Base-by-base conservation (phyloP, 2,113 vertebrate species). In the Eolophus roseicapilla region DNA sequence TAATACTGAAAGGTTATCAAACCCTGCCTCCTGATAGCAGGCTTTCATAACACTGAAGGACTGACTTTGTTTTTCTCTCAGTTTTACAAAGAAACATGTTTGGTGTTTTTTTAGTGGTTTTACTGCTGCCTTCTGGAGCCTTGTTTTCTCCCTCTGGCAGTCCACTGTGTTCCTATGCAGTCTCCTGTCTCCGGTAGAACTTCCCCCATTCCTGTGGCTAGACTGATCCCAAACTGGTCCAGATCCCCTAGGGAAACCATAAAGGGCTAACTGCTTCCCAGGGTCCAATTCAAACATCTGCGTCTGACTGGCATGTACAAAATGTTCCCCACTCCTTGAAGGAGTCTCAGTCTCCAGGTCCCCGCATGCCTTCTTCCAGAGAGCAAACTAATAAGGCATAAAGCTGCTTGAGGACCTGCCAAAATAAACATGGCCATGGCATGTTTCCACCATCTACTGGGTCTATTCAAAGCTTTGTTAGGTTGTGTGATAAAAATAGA, bases 1-100 rank as follows among this genome's bases (percentile, higher is more conserved):
- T 88, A 91, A 64, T 95, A 80, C 70, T 67, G 87, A 90, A 86
- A 86, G 52, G 77, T 74, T 92, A 94, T 93, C 39, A 68, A 84
- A 91, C 86, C n/a, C 78, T 92, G 39, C 13, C 3, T 84, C 12
- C 57, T 85, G 35, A 83, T 28, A 74, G 37, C 76, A 71, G 18
- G 18, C 21, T 91, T 96, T 83, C 25, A 46, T 29, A 68, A 35
- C 8, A 16, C 59, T 59, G 64, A 79, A 44, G 63, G 68, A 75
- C 5, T 70, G 27, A 35, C 55, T n/a, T 43, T 49, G 49, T 62
- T n/a, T 65, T 74, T 5, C 15, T 57, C 9, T 14, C 29, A 43
- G n/a, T 81, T 86, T 60, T 17, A 35, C 1, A 88, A 68, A 75
- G 84, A 57, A 21, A 3, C 8, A 39, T 12, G n/a, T 59, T 24